Conservation (phyloP, 2,797 vertebrate genomes). For the Dendrocincla tyrannina region DNA sequence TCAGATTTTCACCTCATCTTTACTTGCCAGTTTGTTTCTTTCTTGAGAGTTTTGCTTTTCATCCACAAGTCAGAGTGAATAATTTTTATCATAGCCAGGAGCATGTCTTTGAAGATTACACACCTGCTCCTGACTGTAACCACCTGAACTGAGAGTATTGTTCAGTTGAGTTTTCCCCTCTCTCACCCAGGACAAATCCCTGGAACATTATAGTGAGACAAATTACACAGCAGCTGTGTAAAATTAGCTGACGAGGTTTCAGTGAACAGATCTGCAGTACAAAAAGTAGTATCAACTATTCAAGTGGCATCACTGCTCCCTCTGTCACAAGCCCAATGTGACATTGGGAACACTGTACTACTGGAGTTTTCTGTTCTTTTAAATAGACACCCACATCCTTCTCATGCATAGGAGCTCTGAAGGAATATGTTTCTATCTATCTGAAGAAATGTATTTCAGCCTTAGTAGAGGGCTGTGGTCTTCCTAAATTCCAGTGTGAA, state of each 20-base stretch:
- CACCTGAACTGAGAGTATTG: background rate
- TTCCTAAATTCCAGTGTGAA: background rate
- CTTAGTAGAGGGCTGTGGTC: accelerated
- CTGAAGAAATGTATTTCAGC: background rate
- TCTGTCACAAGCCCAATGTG: background rate
- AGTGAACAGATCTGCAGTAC: background rate
- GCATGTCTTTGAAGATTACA: background rate
- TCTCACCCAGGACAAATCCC: background rate
- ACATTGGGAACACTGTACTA: background rate
- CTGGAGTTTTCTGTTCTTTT: background rate
- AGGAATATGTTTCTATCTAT: background rate
- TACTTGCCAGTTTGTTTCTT: background rate
- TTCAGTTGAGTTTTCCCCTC: background rate
- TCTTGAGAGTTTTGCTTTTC: background rate
- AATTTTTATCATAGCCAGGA: background rate
- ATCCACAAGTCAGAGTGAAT: background rate
- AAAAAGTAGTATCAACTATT: background rate
- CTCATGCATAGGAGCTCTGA: background rate
- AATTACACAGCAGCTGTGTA: background rate
- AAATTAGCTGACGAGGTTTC: background rate
- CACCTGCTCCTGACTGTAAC: background rate
- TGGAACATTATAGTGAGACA: background rate
- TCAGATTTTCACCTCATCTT: background rate
- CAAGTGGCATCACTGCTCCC: background rate
- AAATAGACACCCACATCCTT: background rate